Evolutionary conservation across 2,113 vertebrate genomes (phyloP), one percentile per base, ranked within the genome.

Genomic region (Zootoca vivipara): DNA sequence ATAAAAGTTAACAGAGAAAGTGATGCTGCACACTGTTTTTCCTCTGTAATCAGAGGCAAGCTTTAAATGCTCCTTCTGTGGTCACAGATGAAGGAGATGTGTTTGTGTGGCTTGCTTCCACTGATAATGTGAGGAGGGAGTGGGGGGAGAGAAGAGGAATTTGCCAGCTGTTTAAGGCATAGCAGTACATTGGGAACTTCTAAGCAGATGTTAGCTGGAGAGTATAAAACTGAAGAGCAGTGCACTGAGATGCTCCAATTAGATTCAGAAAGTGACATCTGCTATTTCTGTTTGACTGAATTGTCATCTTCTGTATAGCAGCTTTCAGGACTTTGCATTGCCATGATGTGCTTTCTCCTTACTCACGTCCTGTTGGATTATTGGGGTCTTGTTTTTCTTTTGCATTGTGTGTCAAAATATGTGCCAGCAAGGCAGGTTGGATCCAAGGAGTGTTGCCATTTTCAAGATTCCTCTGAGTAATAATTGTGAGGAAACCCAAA

Each of bases 191-290:
- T 89, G 62, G 16, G 70, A 85, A 85, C 1, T 20, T 28, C 2
- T 81, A 78, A 90, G 74, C 58, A 85, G 77, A 67, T 86, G 92
- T 12, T 89, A 80, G 75, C 69, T 30, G 40, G 7, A 42, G n/a
- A 73, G 35, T 85, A 75, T 75, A 73, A 82, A 82, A 81, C 52
- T 52, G 70, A 82, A 85, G 78, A 82, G 24, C 20, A 16, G 20
- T 82, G n/a, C 33, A 69, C n/a, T 30, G 72, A 78, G 64, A 78
- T 83, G 79, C 42, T 86, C 35, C 72, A 86, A 58, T 86, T 72
- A 74, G 52, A 77, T 85, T 77, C 58, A 82, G 62, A 75, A 62
- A 89, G 83, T 83, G 18, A 58, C 5, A 5, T 0, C 0, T 83
- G 56, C 22, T 81, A 38, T 82, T 9, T 67, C 88, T 91, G 12